Evolutionary conservation across 1,140 invertebrate genomes (phyloP).

Genomic region (Leguminivora glycinivorella): DNA sequence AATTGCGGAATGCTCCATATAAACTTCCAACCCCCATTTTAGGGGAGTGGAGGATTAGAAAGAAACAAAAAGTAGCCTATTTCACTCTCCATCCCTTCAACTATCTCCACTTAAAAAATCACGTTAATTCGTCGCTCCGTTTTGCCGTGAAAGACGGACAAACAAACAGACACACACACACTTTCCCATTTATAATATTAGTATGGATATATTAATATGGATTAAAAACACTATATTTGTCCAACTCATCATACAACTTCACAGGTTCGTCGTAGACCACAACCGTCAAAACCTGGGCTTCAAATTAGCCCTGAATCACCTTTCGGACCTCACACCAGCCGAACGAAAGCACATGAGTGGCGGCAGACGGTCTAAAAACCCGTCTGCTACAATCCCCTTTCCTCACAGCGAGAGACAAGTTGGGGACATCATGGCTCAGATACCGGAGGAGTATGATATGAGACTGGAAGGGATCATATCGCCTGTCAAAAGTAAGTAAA

Average conservation of each 20-base stretch:
- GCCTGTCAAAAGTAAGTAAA: constrained; percentile 90
- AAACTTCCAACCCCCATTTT: too few relatives aligned
- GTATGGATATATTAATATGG: too few relatives aligned
- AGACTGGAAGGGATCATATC: constrained; percentile 92
- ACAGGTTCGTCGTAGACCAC: constrained; percentile 43
- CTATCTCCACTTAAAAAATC: too few relatives aligned
- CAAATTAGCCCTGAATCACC: constrained; percentile 54
- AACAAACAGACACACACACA: too few relatives aligned
- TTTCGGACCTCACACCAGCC: constrained; percentile 49
- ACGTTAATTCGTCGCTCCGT: too few relatives aligned
- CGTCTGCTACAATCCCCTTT: constrained; percentile 83
- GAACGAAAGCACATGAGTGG: constrained; percentile 44
- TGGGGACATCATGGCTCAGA: constrained; percentile 43
- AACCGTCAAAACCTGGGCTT: constrained; percentile 56
- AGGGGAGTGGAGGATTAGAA: too few relatives aligned
- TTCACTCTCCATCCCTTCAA: too few relatives aligned
- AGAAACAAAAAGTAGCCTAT: too few relatives aligned
- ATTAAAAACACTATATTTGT: constrained; percentile 35
- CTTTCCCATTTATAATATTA: too few relatives aligned
- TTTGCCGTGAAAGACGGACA: too few relatives aligned
- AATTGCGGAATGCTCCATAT: too few relatives aligned
- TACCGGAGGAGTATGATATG: constrained; percentile 90
- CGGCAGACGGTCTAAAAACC: constrained; percentile 30
- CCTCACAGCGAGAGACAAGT: constrained; percentile 76
- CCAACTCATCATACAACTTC: neutral